A percentile compares a stretch with the other conserved stretches of the same genome.
These are phyloP conservation scores for Endotricha flammealis DNA, from an alignment of 2,888 invertebrate genomes.

Conservation along the genomic window DNA sequence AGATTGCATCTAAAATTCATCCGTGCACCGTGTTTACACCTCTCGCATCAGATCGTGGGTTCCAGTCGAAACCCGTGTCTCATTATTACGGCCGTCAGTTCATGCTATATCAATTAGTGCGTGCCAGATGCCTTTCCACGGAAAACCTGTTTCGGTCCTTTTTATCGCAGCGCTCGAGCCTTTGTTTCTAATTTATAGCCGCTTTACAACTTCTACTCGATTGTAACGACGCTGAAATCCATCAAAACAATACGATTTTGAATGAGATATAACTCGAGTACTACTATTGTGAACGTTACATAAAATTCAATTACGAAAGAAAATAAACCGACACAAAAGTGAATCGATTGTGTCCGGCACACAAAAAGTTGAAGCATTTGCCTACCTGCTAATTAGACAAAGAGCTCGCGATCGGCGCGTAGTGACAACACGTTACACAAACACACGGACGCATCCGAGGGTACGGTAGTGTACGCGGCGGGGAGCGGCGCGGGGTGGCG, in stretches of 20 bases:
- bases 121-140: conserved; percentile 66
- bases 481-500: conserved; percentile 41
- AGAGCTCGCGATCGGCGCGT: conserved; percentile 60
- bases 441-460: conserved; percentile 51
- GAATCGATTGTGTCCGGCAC: conserved; percentile 32
- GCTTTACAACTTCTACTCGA: conserved; percentile 21
- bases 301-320: conserved; percentile 38
- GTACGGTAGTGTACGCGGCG: conserved; percentile 30
- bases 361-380: conserved; percentile 52
- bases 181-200: conserved; percentile 48
- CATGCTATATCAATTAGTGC: conserved; percentile 68
- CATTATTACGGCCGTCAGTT: conserved; percentile 54
- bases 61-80: conserved; percentile 21
- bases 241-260: conserved; percentile 10
- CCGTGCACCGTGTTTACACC: not conserved
- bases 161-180: conserved; percentile 45
- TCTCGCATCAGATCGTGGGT: conserved; percentile 1
- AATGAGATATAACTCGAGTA: conserved; percentile 9
- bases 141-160: conserved; percentile 65
- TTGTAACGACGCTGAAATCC: conserved; percentile 12
- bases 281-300: conserved; percentile 22
- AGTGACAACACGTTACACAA: conserved; percentile 59
- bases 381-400: conserved; percentile 75
- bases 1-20: conserved; percentile 7
- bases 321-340: conserved; percentile 29